Base-by-base conservation (phyloP, 2,888 invertebrate genomes). In the Callyntrura sp. region DNA sequence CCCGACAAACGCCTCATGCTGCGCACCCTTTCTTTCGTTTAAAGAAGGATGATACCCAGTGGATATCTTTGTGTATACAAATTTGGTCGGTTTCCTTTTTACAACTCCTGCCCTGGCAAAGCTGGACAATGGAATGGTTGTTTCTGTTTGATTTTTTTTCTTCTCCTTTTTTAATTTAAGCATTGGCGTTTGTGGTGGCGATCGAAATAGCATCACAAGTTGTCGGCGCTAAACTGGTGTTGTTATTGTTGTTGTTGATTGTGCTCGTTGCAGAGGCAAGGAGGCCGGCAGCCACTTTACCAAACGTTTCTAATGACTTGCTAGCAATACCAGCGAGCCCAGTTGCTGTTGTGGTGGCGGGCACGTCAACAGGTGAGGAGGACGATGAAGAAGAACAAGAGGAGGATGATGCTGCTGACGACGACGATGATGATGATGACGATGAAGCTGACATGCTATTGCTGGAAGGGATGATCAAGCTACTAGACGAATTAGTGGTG, bases 201-300 rank as follows among this genome's bases (percentile, higher is more conserved):
- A 91, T 91, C 28, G 92, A 88, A 90, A 93, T 92, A 76, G 91
- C 91, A 83, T 91, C 91, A 48, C 90, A 90, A 70, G 23, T 76
- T 79, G 91, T 83, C n/a, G 92, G 90, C 43, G 91, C 78, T 76
- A 90, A 73, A 48, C 90, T 91, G 65, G 90, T 92, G 57, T 90
- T 87, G 78, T 91, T 93, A 70, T 91, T 93, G 82, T 93, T 93
- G 79, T 93, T 93, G 85, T 93, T 93, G 82, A 88, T 92, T 78
- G 83, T 93, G 14, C 87, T 90, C 9, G 90, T 91, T 43, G 92
- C 93, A 4, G 93, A 89, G 65, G 93, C 93, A 11, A 93, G 82
- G 43, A 93, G 89, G 65, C 93, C 93, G 48, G 93, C 93, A 78
- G 93, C 91, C 11, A 93, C 93, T 91, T 93, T 93, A 79, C 92